phyloP scores from a whole-genome alignment of 2,797 vertebrate species.

The Cebuella pygmaea region DNA sequence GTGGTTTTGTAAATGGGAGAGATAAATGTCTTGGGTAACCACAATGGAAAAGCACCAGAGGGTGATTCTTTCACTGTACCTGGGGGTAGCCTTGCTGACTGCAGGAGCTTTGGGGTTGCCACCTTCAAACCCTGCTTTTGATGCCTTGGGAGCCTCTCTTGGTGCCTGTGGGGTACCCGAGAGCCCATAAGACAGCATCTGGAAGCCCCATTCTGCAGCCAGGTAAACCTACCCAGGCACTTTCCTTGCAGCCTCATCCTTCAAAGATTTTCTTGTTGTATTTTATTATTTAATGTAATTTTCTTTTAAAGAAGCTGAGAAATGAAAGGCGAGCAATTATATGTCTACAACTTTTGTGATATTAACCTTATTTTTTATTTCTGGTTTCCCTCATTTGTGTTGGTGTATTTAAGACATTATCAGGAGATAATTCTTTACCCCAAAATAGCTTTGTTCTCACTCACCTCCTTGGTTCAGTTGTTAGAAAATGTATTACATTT shows the following conservation, averaged over 20 bases:
- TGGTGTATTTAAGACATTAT: not conserved
- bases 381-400: not conserved
- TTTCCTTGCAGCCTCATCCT: not conserved
- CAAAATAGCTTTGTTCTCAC: not conserved
- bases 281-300: not conserved
- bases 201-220: not conserved
- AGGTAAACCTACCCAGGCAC: not conserved
- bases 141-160: not conserved
- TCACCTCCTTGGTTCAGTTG: not conserved
- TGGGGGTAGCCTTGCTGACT: not conserved
- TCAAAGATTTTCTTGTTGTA: not conserved
- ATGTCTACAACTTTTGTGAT: not conserved
- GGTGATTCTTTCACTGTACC: no score
- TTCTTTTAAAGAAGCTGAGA: not conserved
- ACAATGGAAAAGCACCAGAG: not conserved
- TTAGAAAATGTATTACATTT: not conserved
- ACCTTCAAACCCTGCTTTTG: not conserved
- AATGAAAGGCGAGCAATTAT: not conserved
- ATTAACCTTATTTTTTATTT: not conserved
- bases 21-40: not conserved
- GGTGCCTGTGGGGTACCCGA: accelerated
- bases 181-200: not conserved
- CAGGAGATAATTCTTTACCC: not conserved
- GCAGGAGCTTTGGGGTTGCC: not conserved
- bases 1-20: conserved; percentile 22